These are phyloP conservation scores for Scaptomyza caliginosa DNA, from an alignment of 2,888 invertebrate species.

Conservation along the genomic window DNA sequence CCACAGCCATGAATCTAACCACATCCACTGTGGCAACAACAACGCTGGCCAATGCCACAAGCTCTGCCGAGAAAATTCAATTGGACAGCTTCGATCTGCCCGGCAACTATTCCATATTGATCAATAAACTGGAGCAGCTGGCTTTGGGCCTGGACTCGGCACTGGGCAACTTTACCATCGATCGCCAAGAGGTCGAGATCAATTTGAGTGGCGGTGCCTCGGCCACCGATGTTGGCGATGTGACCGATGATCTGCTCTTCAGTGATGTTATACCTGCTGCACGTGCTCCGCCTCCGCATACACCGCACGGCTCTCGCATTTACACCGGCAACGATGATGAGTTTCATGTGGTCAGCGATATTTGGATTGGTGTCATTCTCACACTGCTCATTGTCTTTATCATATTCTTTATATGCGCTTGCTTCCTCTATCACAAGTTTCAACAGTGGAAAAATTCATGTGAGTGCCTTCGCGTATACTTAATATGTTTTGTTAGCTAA, in stretches of 20 bases:
- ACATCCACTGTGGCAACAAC: constrained; percentile 15
- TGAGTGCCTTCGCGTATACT: constrained; percentile 82
- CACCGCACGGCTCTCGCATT: constrained; percentile 58
- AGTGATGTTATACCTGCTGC: constrained; percentile 66
- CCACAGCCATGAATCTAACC: constrained; percentile 39
- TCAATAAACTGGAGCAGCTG: constrained; percentile 82
- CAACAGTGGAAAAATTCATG: constrained; percentile 87
- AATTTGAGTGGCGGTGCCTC: constrained; percentile 63
- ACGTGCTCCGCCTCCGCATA: constrained; percentile 66
- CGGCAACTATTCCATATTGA: constrained; percentile 82
- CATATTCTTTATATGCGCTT: constrained; percentile 87
- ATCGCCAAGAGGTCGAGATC: constrained; percentile 80
- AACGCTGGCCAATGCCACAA: constrained; percentile 39
- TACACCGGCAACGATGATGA: constrained; percentile 84
- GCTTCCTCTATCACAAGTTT: constrained; percentile 87
- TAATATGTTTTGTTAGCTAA: constrained; percentile 6
- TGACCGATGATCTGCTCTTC: constrained; percentile 62
- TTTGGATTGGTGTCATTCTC: constrained; percentile 87
- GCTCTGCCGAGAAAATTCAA: constrained; percentile 71
- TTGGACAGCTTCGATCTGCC: constrained; percentile 75
- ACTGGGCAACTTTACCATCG: constrained; percentile 77
- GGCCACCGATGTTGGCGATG: constrained; percentile 56
- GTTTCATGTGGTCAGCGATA: constrained; percentile 86
- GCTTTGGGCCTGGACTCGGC: constrained; percentile 81
- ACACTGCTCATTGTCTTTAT: constrained; percentile 87